Conservation (phyloP, 2,113 vertebrate genomes). For the Panthera leo region DNA sequence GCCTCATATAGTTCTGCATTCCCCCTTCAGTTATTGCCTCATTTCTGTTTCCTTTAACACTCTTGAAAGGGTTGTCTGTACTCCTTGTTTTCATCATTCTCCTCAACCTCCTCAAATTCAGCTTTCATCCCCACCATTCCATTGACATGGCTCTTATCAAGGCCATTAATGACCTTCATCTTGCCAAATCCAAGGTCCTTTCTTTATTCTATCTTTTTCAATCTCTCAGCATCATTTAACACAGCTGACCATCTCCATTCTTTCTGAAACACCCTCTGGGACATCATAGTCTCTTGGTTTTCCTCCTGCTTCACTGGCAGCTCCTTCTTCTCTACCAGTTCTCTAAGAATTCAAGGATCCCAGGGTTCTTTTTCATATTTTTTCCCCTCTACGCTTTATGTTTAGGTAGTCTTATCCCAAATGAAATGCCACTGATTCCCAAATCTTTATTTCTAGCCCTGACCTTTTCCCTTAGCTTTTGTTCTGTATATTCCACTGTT, state of each 20-base stretch:
- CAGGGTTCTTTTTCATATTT: neutral
- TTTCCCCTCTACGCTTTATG: neutral
- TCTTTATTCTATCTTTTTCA: constrained; percentile 18
- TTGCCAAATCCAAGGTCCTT: neutral
- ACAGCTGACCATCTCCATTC: neutral
- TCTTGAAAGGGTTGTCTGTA: constrained; percentile 3
- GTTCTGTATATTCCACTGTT: neutral
- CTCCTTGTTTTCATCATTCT: neutral
- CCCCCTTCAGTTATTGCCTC: neutral
- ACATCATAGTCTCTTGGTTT: neutral
- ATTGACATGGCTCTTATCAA: neutral
- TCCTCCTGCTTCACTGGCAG: neutral
- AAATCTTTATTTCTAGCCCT: neutral
- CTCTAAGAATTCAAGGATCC: neutral
- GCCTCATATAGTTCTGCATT: neutral
- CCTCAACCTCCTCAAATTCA: neutral
- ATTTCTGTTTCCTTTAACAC: constrained; percentile 38
- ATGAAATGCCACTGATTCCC: neutral
- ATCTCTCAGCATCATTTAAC: neutral
- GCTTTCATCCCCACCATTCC: constrained; percentile 2
- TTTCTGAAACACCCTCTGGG: neutral
- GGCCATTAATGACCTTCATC: neutral
- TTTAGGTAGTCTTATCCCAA: neutral
- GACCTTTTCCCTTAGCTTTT: neutral
- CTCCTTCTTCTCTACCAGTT: neutral